Evolutionary conservation across 2,113 vertebrate genomes (phyloP).

Genomic region (Labeo rohita): DNA sequence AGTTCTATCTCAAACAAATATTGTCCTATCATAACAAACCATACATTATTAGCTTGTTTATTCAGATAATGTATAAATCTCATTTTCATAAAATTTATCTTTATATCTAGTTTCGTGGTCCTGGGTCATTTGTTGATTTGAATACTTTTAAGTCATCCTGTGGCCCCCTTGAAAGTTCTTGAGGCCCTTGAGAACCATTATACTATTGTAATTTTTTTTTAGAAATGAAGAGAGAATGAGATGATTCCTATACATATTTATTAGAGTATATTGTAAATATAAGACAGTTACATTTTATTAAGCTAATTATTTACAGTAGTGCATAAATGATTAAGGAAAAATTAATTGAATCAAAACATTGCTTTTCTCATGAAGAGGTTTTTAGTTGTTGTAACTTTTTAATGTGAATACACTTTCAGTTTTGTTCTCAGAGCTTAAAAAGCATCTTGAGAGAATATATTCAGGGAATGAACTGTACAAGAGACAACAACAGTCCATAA

Average conservation of each 20-base stretch:
- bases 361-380: not conserved
- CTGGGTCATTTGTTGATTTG: not conserved
- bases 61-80: too few species aligned
- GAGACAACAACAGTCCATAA: not conserved
- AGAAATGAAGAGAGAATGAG: not conserved
- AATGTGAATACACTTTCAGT: not conserved
- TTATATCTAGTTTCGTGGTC: too few species aligned
- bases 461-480: not conserved
- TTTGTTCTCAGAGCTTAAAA: not conserved
- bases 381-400: not conserved
- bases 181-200: not conserved
- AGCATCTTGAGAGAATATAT: not conserved
- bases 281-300: slow-evolving; percentile 56
- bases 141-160: too few species aligned
- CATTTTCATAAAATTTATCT: too few species aligned
- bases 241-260: not conserved
- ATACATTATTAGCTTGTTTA: too few species aligned
- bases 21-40: too few species aligned
- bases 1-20: too few species aligned
- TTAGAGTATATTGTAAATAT: slow-evolving; percentile 49
- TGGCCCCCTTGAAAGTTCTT: too few species aligned
- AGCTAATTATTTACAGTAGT: slow-evolving; percentile 66
- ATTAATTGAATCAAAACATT: not conserved
- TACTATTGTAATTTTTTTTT: not conserved
- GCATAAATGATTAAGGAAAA: slow-evolving; percentile 30